Base-by-base conservation (phyloP, 2,888 invertebrate species). In the Acleris cristana region DNA sequence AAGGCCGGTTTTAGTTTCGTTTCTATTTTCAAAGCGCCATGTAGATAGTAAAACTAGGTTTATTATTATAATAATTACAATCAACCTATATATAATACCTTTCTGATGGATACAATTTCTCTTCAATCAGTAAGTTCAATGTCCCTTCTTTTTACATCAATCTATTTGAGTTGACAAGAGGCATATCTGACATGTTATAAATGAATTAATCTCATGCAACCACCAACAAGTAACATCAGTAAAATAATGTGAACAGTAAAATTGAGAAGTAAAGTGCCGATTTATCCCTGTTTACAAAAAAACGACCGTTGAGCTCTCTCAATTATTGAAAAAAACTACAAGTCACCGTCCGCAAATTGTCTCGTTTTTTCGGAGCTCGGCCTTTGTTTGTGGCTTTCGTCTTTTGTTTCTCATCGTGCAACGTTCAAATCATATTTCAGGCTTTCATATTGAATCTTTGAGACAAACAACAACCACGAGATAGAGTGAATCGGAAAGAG, bases 321-420 rank as follows among this genome's bases (percentile, higher is more conserved):
- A 34, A 55, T 60, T 49, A 40, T 60, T 65, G 30, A 59, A 60
- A 49, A 59, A 54, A 65, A 60, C 54, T 54, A 54, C 54, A 54
- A 54, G 65, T 65, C 65, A 54, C 65, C 40, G 54, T 21, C 26
- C 3, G 49, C n/a, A 30, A 55, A 65, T 61, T 65, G 61, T 51
- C 51, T 26, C 34, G 18, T 23, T 21, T n/a, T 52, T 45, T 23
- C 70, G 74, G 73, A 74, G 77, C 75, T 75, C 71, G 75, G 76
- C 79, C 45, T 21, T 49, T 45, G 12, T 45, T 45, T 48, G n/a
- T 48, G 18, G 40, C 3, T 48, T 18, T 44, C 69, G 73, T 77
- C 79, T 78, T 75, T 75, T 71, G 75, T 76, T 79, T 78, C 80
- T 81, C 82, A 78, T 80, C 82, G 83, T 86, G 85, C 83, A 85